Conservation (phyloP, 2,113 vertebrate genomes). For the Myocastor coypus region DNA sequence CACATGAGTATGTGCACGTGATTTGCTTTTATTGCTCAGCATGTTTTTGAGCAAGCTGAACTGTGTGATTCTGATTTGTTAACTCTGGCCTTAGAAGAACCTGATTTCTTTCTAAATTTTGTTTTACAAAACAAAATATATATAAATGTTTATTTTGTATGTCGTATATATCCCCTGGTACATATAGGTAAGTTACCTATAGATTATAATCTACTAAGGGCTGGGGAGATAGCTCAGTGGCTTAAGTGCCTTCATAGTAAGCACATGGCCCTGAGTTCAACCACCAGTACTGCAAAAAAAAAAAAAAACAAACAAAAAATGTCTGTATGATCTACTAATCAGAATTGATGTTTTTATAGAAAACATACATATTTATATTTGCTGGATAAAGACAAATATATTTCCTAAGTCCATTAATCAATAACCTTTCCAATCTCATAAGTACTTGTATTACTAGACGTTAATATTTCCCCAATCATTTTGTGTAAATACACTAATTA, state of each 20-base stretch:
- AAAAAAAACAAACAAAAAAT: no score
- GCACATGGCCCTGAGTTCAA: no score
- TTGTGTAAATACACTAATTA: not conserved
- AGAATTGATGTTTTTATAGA: not conserved
- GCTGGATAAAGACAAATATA: not conserved
- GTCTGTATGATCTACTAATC: not conserved
- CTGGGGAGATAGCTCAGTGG: no score
- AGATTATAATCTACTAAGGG: not conserved
- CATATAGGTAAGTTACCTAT: not conserved
- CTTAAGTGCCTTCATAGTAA: no score
- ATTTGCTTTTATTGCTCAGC: slow-evolving; percentile 9
- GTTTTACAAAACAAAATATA: not conserved
- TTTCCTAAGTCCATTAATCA: not conserved
- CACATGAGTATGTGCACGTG: not conserved
- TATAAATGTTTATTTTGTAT: not conserved
- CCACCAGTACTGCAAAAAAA: no score
- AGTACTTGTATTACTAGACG: not conserved
- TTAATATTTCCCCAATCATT: not conserved
- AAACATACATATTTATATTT: not conserved
- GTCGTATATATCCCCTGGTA: not conserved
- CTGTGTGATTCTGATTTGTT: not conserved
- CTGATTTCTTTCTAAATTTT: not conserved
- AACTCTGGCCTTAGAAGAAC: slow-evolving; percentile 10
- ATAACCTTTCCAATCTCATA: not conserved
- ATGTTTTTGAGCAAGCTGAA: not conserved